These are phyloP conservation scores for Lamprologus ornatipinnis DNA, from an alignment of 2,113 vertebrate genomes.

Conservation along the genomic window DNA sequence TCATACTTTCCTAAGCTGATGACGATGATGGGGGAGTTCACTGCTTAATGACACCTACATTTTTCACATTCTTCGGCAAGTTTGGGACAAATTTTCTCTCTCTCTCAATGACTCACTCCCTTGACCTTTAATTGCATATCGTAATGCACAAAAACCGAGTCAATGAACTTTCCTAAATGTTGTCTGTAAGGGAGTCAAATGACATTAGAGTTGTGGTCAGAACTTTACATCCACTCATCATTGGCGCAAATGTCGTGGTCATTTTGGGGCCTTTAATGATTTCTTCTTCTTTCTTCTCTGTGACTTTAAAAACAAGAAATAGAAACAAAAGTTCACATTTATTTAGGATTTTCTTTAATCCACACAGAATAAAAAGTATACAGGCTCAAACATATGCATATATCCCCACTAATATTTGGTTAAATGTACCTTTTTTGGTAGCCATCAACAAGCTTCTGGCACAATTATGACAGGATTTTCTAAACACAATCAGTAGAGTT, in stretches of 20 bases:
- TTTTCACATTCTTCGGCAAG: neutral
- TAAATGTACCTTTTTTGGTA: neutral
- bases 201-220: neutral
- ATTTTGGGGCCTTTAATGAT: neutral
- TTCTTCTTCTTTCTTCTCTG: neutral
- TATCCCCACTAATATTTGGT: neutral
- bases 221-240: neutral
- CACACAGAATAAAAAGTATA: neutral
- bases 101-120: neutral
- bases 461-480: neutral
- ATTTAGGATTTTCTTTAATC: neutral
- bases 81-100: neutral
- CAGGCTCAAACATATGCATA: neutral
- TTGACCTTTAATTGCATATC: neutral
- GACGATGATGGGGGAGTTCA: neutral
- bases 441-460: neutral
- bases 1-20: neutral
- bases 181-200: neutral
- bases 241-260: neutral
- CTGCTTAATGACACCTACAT: neutral
- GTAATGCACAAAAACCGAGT: neutral
- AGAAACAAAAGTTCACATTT: neutral
- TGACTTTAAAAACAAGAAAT: neutral
- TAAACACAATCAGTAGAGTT: neutral
- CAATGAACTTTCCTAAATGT: neutral